These are phyloP conservation scores for Triops longicaudatus DNA, from an alignment of 1,140 invertebrate species.

Conservation along the genomic window DNA sequence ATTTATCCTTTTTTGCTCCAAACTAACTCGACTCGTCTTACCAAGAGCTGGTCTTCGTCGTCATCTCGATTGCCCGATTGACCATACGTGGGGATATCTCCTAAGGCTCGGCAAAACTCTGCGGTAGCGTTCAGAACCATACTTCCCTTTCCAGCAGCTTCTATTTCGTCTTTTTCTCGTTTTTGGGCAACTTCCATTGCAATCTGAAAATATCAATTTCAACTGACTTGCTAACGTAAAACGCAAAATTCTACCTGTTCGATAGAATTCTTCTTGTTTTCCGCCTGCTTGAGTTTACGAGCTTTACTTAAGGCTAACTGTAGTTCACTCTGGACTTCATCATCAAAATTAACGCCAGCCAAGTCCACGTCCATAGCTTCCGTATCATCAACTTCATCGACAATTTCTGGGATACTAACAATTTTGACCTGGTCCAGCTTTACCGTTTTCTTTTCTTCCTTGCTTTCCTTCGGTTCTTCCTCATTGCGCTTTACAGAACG, in stretches of 20 bases:
- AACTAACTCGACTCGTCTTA: slow-evolving; percentile 37
- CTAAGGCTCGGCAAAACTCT: slow-evolving; percentile 92
- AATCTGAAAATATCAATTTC: background rate
- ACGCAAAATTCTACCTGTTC: background rate
- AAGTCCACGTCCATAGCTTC: slow-evolving; percentile 44
- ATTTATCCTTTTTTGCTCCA: background rate
- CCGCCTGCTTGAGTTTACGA: slow-evolving; percentile 51
- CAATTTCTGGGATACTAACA: slow-evolving; percentile 39
- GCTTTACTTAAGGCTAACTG: slow-evolving; percentile 65
- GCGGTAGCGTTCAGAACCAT: slow-evolving; percentile 89
- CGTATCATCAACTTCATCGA: slow-evolving; percentile 32
- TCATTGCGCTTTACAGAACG: slow-evolving; percentile 31
- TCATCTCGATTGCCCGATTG: slow-evolving; percentile 79
- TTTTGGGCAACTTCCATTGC: slow-evolving; percentile 16
- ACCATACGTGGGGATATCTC: slow-evolving; percentile 89
- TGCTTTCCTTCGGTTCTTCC: slow-evolving; percentile 31
- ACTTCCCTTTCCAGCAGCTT: slow-evolving; percentile 30
- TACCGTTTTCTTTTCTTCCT: slow-evolving; percentile 16
- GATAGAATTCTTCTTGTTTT: slow-evolving; percentile 32
- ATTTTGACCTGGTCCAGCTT: slow-evolving; percentile 27
- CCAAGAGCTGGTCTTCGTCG: slow-evolving; percentile 70
- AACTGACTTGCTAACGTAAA: background rate
- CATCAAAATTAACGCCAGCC: slow-evolving; percentile 50
- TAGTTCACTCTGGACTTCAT: slow-evolving; percentile 67
- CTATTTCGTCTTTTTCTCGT: slow-evolving; percentile 31